Conservation (phyloP, 2,888 invertebrate genomes). For the Thyatira batis region DNA sequence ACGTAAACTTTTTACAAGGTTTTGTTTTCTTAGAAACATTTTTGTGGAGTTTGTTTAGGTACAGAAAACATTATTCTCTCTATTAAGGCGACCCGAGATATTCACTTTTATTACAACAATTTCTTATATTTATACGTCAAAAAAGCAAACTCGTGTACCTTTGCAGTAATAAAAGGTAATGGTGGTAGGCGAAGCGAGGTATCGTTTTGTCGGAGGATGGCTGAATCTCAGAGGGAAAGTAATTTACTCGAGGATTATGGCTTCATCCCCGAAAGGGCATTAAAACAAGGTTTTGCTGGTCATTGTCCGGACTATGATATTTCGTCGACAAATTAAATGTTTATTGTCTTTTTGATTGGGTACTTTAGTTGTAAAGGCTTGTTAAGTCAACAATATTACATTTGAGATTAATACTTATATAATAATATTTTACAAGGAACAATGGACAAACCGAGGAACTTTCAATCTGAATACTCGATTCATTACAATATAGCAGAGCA, state of each 20-base stretch:
- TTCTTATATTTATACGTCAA: constrained; percentile 63
- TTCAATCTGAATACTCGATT: not conserved
- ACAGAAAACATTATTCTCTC: constrained; percentile 37
- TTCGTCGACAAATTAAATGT: constrained; percentile 33
- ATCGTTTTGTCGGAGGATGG: constrained; percentile 56
- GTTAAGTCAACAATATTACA: not conserved
- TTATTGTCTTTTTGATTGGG: constrained; percentile 21
- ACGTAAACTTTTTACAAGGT: constrained; percentile 31
- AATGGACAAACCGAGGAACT: no score
- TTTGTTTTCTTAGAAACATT: constrained; percentile 39
- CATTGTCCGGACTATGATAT: constrained; percentile 37
- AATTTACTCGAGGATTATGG: constrained; percentile 58
- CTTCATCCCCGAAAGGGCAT: constrained; percentile 52
- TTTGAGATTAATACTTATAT: no score
- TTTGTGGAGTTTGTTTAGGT: constrained; percentile 32
- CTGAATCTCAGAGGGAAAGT: constrained; percentile 58
- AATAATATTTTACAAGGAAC: no score
- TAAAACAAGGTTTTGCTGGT: constrained; percentile 51
- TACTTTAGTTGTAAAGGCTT: not conserved
- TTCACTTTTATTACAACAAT: constrained; percentile 55
- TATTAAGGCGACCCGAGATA: constrained; percentile 50
- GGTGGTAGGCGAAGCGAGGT: constrained; percentile 50
- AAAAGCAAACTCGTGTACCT: constrained; percentile 72
- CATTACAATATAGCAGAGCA: no score
- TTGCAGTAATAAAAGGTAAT: constrained; percentile 70